Evolutionary conservation across 2,797 vertebrate species (phyloP).

Genomic region (Mormyrops boulengeri): DNA sequence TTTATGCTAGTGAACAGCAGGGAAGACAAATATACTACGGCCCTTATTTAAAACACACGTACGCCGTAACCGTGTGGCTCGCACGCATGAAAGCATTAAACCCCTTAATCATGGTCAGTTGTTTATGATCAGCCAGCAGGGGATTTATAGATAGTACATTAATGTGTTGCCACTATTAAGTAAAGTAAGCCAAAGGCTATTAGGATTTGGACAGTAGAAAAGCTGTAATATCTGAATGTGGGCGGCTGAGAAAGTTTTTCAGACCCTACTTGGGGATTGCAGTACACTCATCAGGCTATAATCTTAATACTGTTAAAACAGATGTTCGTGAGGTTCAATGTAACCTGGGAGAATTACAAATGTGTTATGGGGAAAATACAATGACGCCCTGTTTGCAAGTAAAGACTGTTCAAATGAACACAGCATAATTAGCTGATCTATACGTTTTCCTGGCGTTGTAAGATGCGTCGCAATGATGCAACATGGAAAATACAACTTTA

Average conservation of each 20-base stretch:
- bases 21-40: not conserved
- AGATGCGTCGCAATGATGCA: not conserved
- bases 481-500: not conserved
- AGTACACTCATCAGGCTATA: not conserved
- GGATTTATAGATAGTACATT: not conserved
- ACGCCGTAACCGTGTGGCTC: not conserved
- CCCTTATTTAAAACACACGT: not conserved
- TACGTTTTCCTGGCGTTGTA: not conserved
- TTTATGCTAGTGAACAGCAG: not conserved
- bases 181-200: not conserved
- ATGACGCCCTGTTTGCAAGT: not conserved
- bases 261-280: not conserved
- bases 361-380: not conserved
- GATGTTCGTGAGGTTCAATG: not conserved
- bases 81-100: not conserved
- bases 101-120: not conserved
- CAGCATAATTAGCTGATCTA: not conserved
- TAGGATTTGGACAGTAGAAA: not conserved
- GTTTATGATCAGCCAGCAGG: not conserved
- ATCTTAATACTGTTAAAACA: not conserved
- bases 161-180: not conserved
- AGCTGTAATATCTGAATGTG: not conserved
- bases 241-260: not conserved
- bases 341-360: not conserved
- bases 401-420: not conserved